Conservation (phyloP, 2,888 invertebrate genomes). For the Yponomeuta plumbellus region DNA sequence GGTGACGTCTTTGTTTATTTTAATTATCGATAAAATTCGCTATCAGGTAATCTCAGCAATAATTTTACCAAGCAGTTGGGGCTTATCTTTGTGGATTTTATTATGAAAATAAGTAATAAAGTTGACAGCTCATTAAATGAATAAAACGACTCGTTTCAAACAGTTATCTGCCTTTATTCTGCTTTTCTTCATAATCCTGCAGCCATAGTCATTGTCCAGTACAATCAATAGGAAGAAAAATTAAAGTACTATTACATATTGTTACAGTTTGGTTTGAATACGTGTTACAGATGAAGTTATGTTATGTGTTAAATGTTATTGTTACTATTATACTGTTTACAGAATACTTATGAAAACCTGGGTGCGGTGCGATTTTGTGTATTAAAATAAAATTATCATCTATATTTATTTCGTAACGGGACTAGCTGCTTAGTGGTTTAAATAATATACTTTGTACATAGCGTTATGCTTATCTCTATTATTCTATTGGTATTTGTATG, state of each 20-base stretch:
- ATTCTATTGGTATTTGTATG: constrained; percentile 57
- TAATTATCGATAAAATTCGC: not conserved
- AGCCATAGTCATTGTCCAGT: constrained; percentile 74
- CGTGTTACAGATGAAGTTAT: constrained; percentile 73
- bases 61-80: not conserved
- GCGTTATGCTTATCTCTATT: constrained; percentile 69
- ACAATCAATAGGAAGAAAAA: constrained; percentile 74
- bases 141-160: constrained; percentile 66
- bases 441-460: constrained; percentile 72
- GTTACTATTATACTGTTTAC: constrained; percentile 70
- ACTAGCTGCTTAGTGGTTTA: constrained; percentile 67
- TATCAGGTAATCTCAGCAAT: not conserved
- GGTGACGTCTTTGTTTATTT: not conserved
- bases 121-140: not conserved
- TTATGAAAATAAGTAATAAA: not conserved
- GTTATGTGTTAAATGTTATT: constrained; percentile 59
- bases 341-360: constrained; percentile 73
- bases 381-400: constrained; percentile 33
- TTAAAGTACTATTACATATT: constrained; percentile 72
- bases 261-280: constrained; percentile 76
- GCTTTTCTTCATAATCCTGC: constrained; percentile 69
- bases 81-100: not conserved
- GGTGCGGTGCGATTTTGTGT: constrained; percentile 65
- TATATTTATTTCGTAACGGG: constrained; percentile 52
- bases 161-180: constrained; percentile 76